phyloP scores from a whole-genome alignment of 53 echinoderm and acorn worm species.

The Pentamera pediparva region DNA sequence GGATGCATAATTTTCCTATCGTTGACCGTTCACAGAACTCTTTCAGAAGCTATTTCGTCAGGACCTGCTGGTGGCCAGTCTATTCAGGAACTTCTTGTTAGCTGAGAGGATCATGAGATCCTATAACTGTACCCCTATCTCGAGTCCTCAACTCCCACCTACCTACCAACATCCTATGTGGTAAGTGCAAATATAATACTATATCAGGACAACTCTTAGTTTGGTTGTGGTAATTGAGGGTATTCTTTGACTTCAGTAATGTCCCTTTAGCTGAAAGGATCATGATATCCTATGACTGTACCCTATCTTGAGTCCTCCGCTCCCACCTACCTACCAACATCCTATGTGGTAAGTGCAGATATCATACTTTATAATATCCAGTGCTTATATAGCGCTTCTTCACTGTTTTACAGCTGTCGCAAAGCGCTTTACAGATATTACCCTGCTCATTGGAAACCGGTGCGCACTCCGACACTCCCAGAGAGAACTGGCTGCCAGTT shows the following conservation, averaged over 20 bases:
- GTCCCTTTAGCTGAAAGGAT: slow-evolving; percentile 92
- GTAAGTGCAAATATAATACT: slow-evolving; percentile 35
- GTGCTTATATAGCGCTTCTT: too few relatives aligned
- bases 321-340: slow-evolving; percentile 96
- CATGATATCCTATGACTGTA: slow-evolving; percentile 90
- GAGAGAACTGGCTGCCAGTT: too few relatives aligned
- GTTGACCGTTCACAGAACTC: slow-evolving; percentile 57
- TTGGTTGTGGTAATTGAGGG: too few relatives aligned
- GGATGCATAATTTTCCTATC: not conserved
- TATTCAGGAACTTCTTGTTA: slow-evolving; percentile 89
- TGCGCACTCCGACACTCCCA: too few relatives aligned
- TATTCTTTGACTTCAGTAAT: too few relatives aligned
- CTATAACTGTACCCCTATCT: slow-evolving; percentile 89
- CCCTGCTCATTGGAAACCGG: too few relatives aligned
- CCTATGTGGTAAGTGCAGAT: slow-evolving; percentile 80
- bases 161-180: slow-evolving; percentile 98
- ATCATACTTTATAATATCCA: not conserved
- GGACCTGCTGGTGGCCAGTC: slow-evolving; percentile 87
- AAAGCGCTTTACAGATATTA: too few relatives aligned
- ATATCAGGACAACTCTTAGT: too few relatives aligned
- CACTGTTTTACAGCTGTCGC: too few relatives aligned
- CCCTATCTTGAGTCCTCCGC: slow-evolving; percentile 76
- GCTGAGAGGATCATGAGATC: slow-evolving; percentile 94
- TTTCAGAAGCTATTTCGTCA: slow-evolving; percentile 98
- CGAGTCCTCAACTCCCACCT: slow-evolving; percentile 85